phyloP scores from a whole-genome alignment of 2,797 vertebrate genomes.

The Pelobates cultripes region DNA sequence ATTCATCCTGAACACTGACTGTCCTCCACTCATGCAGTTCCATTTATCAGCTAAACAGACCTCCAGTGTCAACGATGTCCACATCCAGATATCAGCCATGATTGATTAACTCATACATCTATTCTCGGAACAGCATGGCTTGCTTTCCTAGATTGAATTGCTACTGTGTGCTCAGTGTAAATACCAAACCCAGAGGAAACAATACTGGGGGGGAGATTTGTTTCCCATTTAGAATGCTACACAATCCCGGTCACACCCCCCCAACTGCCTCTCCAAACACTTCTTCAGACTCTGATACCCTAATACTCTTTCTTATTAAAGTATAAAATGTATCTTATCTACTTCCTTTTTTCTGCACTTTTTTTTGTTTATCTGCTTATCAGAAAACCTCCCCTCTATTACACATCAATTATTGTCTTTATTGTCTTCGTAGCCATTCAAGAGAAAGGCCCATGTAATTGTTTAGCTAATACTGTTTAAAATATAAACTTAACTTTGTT shows the following conservation, averaged over 20 bases:
- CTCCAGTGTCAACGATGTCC: slow-evolving; percentile 47
- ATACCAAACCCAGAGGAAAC: slow-evolving; percentile 47
- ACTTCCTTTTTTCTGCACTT: not conserved
- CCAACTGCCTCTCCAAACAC: no score
- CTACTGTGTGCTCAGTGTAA: slow-evolving; percentile 29
- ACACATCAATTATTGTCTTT: slow-evolving; percentile 8
- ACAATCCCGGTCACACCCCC: not conserved
- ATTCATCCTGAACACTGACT: not conserved
- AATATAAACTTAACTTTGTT: not conserved
- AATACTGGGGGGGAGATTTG: slow-evolving; percentile 9
- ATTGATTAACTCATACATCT: slow-evolving; percentile 62
- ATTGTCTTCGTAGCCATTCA: not conserved
- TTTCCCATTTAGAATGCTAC: not conserved
- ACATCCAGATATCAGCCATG: slow-evolving; percentile 47
- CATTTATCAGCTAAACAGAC: slow-evolving; percentile 64
- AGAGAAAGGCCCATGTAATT: not conserved
- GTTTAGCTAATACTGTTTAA: not conserved
- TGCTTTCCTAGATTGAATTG: slow-evolving; percentile 54
- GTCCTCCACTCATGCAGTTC: not conserved
- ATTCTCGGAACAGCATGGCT: slow-evolving; percentile 48
- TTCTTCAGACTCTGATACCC: no score
- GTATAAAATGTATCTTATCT: slow-evolving; percentile 6
- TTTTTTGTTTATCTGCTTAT: no score
- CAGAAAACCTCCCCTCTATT: not conserved
- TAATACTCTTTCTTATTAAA: not conserved